Conservation (phyloP, 1,140 invertebrate genomes). For the Diprion similis region DNA sequence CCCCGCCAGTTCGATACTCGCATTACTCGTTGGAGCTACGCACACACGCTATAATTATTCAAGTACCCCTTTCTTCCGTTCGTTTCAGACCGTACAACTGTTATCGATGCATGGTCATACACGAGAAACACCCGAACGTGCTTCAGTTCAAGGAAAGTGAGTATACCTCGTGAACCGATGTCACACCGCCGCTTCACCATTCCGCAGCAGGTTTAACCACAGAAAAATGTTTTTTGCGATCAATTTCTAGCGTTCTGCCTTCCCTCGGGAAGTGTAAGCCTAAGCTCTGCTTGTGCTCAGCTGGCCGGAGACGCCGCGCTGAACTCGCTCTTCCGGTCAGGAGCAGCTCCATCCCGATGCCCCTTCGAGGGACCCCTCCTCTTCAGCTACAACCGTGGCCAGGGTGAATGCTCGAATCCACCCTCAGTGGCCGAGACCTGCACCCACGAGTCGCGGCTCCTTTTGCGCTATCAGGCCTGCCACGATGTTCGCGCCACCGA, state of each 20-base stretch:
- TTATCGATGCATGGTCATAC: conserved; percentile 73
- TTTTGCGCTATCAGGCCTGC: conserved; percentile 85
- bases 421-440: conserved; percentile 81
- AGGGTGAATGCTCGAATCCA: conserved; percentile 78
- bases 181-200: neutral
- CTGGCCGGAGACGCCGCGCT: conserved; percentile 66
- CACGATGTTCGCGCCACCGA: conserved; percentile 79
- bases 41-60: neutral
- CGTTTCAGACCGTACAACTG: conserved; percentile 63
- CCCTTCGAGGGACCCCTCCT: conserved; percentile 65
- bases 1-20: neutral
- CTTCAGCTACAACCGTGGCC: conserved; percentile 73
- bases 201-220: neutral
- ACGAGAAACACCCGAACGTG: conserved; percentile 73
- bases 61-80: conserved; percentile 34
- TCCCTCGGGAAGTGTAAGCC: conserved; percentile 37
- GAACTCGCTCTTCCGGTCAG: conserved; percentile 67
- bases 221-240: conserved; percentile 24
- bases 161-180: conserved; percentile 45
- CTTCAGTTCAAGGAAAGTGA: conserved; percentile 82
- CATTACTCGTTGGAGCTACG: no score
- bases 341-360: conserved; percentile 62
- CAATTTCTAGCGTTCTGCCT: conserved; percentile 57
- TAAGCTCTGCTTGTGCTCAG: conserved; percentile 56
- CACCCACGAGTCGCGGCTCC: conserved; percentile 78